Conservation (phyloP, 2,113 vertebrate species). For the Bolborhynchus lineola region DNA sequence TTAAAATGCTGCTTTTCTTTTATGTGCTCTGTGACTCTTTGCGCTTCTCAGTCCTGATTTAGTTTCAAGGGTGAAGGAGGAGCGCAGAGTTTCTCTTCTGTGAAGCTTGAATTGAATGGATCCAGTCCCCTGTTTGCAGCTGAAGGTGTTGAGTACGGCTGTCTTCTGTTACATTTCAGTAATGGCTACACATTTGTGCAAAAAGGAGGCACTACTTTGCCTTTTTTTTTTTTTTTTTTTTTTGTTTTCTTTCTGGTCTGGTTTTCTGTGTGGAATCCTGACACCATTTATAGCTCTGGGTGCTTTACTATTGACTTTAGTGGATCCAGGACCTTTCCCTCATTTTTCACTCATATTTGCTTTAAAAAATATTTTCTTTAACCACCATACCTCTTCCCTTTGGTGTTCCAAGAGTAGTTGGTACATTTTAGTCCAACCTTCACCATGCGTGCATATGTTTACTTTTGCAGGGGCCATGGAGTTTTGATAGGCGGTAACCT, state of each 20-base stretch:
- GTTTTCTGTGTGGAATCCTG: not conserved
- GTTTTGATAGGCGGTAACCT: not conserved
- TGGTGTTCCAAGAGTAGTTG: not conserved
- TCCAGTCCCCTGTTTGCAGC: not conserved
- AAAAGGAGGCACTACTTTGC: not conserved
- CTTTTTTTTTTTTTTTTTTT: not conserved
- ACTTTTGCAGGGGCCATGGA: not conserved
- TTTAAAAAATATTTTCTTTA: slow-evolving; percentile 13
- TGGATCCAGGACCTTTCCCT: not conserved
- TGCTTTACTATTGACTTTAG: not conserved
- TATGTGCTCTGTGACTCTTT: not conserved
- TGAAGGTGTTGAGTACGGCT: not conserved
- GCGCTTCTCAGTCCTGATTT: not conserved
- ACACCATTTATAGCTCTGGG: not conserved
- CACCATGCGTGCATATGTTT: not conserved
- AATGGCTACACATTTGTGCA: not conserved
- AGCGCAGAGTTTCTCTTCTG: not conserved
- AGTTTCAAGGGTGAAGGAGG: not conserved
- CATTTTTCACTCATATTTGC: not conserved
- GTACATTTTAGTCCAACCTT: not conserved
- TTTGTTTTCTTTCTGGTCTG: not conserved
- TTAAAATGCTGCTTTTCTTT: not conserved
- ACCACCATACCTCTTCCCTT: not conserved
- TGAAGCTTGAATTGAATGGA: not conserved
- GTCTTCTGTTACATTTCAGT: not conserved